Conservation (phyloP, 2,113 vertebrate species). For the Eulemur rufifrons region DNA sequence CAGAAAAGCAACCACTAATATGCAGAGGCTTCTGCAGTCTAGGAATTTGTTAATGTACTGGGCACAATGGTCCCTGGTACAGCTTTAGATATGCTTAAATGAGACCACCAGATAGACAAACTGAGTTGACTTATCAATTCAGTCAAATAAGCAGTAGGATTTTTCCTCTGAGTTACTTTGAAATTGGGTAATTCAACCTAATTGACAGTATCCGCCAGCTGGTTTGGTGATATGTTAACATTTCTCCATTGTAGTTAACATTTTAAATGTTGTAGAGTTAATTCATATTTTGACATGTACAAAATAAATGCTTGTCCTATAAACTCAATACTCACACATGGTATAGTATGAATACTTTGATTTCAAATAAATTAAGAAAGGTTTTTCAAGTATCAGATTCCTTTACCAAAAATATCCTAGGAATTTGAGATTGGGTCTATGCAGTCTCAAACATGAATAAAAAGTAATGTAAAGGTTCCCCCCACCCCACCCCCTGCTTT, state of each 20-base stretch:
- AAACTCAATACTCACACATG: background rate
- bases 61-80: background rate
- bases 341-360: constrained; percentile 13
- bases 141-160: background rate
- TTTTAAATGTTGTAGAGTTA: background rate
- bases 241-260: background rate
- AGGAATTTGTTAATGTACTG: background rate
- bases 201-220: background rate
- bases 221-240: background rate
- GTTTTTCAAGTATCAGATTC: background rate
- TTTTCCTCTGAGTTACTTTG: background rate
- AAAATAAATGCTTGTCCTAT: background rate
- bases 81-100: background rate
- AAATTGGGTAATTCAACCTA: background rate
- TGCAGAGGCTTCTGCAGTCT: background rate
- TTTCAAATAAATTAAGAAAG: background rate
- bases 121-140: background rate
- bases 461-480: background rate
- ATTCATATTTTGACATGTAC: background rate
- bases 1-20: background rate
- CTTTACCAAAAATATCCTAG: constrained; percentile 25
- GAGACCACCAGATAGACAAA: background rate
- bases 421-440: constrained; percentile 20
- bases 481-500: background rate
- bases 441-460: background rate